Conservation (phyloP, 2,113 vertebrate species). For the Sapajus apella region DNA sequence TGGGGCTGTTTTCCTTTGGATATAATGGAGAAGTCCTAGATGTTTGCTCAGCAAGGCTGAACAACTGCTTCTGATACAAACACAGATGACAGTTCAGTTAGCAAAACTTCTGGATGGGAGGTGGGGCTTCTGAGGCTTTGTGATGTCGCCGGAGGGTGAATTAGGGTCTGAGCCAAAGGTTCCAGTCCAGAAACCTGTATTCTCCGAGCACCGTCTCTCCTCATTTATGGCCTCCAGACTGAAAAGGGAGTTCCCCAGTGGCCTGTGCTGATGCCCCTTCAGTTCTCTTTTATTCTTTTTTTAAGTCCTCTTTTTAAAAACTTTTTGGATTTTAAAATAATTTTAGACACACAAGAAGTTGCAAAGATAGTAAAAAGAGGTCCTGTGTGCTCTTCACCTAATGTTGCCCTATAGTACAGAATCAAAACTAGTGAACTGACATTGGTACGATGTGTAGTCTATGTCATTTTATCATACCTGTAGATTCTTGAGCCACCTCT, state of each 20-base stretch:
- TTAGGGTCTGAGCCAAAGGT: neutral
- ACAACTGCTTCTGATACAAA: neutral
- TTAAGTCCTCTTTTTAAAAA: neutral
- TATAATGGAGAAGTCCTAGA: neutral
- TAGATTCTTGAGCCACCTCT: neutral
- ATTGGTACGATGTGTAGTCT: neutral
- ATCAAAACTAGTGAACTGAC: neutral
- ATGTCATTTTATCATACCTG: neutral
- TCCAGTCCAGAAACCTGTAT: neutral
- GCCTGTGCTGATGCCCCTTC: neutral
- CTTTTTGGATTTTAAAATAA: neutral
- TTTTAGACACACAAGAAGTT: neutral
- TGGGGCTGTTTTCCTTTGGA: neutral
- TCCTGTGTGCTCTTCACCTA: neutral
- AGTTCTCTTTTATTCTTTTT: neutral
- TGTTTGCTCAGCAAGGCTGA: neutral
- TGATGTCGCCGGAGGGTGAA: constrained; percentile 28
- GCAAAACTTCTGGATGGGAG: neutral
- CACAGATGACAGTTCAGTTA: neutral
- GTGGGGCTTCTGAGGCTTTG: neutral
- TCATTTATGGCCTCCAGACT: neutral
- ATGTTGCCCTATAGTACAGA: neutral
- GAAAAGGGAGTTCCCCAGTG: neutral
- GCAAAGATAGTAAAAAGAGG: neutral
- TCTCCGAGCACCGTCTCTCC: neutral